Evolutionary conservation across 2,888 invertebrate genomes (phyloP).

Genomic region (Caenorhabditis sulstoni): DNA sequence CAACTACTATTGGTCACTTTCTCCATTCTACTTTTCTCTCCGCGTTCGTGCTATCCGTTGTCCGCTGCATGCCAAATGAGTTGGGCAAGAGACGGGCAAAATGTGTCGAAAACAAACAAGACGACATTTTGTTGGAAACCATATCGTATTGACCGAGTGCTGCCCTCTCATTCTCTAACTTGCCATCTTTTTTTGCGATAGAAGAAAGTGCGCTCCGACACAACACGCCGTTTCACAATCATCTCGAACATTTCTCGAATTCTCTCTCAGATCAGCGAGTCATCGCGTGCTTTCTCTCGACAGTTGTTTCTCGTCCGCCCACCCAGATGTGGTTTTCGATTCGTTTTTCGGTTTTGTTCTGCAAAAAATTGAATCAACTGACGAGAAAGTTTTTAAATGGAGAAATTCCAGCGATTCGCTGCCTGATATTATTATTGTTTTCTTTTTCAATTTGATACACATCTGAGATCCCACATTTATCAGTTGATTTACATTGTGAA

Average conservation of each 20-base stretch:
- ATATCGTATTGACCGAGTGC: slow-evolving; percentile 52
- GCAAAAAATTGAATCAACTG: not conserved
- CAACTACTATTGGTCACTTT: slow-evolving; percentile 15
- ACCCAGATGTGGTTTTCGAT: slow-evolving; percentile 18
- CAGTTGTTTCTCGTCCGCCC: slow-evolving; percentile 35
- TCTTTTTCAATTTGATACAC: not conserved
- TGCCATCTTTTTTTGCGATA: slow-evolving; percentile 30
- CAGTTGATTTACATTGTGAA: slow-evolving; percentile 12
- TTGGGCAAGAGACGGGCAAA: slow-evolving; percentile 29
- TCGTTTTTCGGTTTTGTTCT: slow-evolving; percentile 1
- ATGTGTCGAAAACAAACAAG: slow-evolving; percentile 52
- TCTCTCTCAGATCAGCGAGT: slow-evolving; percentile 5
- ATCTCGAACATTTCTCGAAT: slow-evolving; percentile 23
- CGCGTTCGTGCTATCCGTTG: slow-evolving; percentile 6
- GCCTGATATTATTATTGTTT: slow-evolving; percentile 4
- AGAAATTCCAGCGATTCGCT: slow-evolving; percentile 11
- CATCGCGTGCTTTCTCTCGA: slow-evolving; percentile 4
- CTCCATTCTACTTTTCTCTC: slow-evolving; percentile 27
- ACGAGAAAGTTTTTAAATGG: not conserved
- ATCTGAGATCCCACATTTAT: slow-evolving; percentile 17
- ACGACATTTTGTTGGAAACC: slow-evolving; percentile 49
- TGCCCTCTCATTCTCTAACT: slow-evolving; percentile 36
- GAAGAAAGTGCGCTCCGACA: slow-evolving; percentile 12
- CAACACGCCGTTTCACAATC: slow-evolving; percentile 22
- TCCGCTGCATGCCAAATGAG: slow-evolving; percentile 51